Conservation (phyloP, 2,888 invertebrate species). For the Phyllotreta cruciferae region DNA sequence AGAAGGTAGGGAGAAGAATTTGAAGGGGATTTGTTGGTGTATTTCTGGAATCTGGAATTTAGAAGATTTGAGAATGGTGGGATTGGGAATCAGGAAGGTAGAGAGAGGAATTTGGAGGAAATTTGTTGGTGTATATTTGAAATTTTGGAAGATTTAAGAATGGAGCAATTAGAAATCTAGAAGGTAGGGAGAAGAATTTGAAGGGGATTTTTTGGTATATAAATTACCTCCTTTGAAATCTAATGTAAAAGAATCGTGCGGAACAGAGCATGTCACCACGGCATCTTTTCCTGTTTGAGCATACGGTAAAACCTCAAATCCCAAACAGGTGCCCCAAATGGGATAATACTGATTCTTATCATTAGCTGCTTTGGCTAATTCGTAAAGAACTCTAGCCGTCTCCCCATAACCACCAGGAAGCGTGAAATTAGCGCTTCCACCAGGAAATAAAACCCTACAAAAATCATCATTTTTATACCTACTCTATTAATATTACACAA, state of each 20-base stretch:
- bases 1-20: no score
- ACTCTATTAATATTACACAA: neutral
- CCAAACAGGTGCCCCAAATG: slow-evolving; percentile 87
- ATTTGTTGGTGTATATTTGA: no score
- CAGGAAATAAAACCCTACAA: slow-evolving; percentile 79
- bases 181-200: no score
- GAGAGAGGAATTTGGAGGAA: no score
- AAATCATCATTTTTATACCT: no score
- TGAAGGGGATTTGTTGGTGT: no score
- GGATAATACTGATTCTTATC: slow-evolving; percentile 77
- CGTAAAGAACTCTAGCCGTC: slow-evolving; percentile 73
- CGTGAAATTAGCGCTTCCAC: slow-evolving; percentile 78
- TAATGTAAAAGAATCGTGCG: slow-evolving; percentile 64
- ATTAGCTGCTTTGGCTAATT: slow-evolving; percentile 73
- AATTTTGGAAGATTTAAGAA: no score
- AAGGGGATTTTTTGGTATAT: no score
- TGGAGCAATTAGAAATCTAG: no score
- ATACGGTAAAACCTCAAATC: slow-evolving; percentile 80
- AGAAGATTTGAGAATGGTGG: no score
- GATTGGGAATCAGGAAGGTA: no score
- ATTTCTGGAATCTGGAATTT: no score
- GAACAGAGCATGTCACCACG: slow-evolving; percentile 68
- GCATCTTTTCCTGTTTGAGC: slow-evolving; percentile 66
- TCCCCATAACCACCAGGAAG: slow-evolving; percentile 75
- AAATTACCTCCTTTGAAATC: slow-evolving; percentile 50